Percentiles rank a stretch among this genome's conserved stretches.
Conservation (phyloP, 2,113 vertebrate genomes). For the Centropus unirufus region DNA sequence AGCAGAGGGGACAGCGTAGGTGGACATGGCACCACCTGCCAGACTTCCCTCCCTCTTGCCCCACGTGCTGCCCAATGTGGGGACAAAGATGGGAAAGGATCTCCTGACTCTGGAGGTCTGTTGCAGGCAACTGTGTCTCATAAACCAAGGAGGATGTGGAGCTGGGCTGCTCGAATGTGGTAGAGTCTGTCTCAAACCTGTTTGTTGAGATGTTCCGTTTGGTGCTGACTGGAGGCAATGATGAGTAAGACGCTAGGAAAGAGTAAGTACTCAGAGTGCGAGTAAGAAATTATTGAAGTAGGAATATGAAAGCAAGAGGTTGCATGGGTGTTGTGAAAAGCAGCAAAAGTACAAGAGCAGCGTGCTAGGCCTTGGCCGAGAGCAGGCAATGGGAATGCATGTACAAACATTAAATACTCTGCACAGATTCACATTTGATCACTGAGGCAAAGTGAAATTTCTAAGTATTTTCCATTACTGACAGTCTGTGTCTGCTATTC, state of each 20-base stretch:
- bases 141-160: not conserved
- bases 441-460: not conserved
- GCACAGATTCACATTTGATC: not conserved
- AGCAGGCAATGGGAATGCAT: not conserved
- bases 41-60: not conserved
- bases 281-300: not conserved
- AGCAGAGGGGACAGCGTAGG: not conserved
- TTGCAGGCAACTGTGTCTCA: rapidly evolving
- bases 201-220: not conserved
- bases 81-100: not conserved
- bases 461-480: not conserved
- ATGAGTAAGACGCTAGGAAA: not conserved
- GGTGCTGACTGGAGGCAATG: not conserved
- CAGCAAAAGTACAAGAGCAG: not conserved
- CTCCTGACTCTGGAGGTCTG: not conserved
- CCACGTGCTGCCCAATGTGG: not conserved
- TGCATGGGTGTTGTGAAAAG: not conserved
- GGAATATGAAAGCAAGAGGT: not conserved
- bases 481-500: not conserved
- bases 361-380: not conserved
- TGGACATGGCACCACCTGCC: not conserved
- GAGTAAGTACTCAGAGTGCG: no score
- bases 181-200: not conserved
- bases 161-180: not conserved
- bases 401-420: not conserved